Conservation (phyloP, 2,113 vertebrate genomes). For the Passer domesticus region DNA sequence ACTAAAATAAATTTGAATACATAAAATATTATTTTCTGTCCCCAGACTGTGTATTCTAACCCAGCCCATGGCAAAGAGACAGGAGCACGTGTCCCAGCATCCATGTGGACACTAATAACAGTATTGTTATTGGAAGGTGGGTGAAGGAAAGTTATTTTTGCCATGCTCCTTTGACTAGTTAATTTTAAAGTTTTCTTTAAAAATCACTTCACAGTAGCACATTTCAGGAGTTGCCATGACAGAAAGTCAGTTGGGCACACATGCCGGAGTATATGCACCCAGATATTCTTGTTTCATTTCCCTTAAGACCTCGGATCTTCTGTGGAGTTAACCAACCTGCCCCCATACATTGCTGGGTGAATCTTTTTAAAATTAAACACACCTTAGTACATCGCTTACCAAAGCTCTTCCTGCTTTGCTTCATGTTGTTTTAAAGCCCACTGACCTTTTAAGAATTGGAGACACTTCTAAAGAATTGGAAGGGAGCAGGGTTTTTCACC, state of each 20-base stretch:
- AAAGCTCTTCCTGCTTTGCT: neutral
- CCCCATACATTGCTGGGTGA: neutral
- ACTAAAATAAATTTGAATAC: neutral
- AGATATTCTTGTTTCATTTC: neutral
- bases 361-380: neutral
- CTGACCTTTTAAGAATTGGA: neutral
- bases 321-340: neutral
- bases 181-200: neutral
- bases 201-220: neutral
- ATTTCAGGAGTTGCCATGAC: neutral
- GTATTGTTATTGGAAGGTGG: neutral
- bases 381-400: neutral
- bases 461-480: neutral
- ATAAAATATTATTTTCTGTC: neutral
- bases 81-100: neutral
- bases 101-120: accelerated
- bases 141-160: neutral
- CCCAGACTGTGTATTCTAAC: neutral
- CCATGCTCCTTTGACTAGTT: neutral
- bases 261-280: accelerated
- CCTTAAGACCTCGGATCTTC: neutral
- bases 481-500: neutral
- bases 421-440: neutral
- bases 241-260: neutral
- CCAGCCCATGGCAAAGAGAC: neutral